Conservation (phyloP, 1,140 invertebrate genomes). For the Apis mellifera region Amel_HAv3.1 CM009938.2:10699001-10699500, state of each 20-base stretch:
- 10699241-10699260: too few species aligned
- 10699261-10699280: too few species aligned
- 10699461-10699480: background rate
- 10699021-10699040: slow-evolving; percentile 45
- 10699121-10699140: too few species aligned
- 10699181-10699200: too few species aligned
- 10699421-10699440: slow-evolving; percentile 35
- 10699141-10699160: too few species aligned
- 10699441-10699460: background rate
- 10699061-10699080: slow-evolving; percentile 57
- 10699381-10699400: slow-evolving; percentile 60
- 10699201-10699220: too few species aligned
- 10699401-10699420: slow-evolving; percentile 65
- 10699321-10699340: slow-evolving; percentile 60
- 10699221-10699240: too few species aligned
- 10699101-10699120: too few species aligned
- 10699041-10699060: slow-evolving; percentile 60
- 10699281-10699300: slow-evolving; percentile 44
- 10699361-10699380: slow-evolving; percentile 33
- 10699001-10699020: background rate
- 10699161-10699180: too few species aligned
- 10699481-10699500: too few species aligned
- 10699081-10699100: slow-evolving; percentile 26
- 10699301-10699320: slow-evolving; percentile 57
- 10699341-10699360: slow-evolving; percentile 59